phyloP scores from a whole-genome alignment of 2,888 invertebrate species.

The Orchesella flavescens region DNA sequence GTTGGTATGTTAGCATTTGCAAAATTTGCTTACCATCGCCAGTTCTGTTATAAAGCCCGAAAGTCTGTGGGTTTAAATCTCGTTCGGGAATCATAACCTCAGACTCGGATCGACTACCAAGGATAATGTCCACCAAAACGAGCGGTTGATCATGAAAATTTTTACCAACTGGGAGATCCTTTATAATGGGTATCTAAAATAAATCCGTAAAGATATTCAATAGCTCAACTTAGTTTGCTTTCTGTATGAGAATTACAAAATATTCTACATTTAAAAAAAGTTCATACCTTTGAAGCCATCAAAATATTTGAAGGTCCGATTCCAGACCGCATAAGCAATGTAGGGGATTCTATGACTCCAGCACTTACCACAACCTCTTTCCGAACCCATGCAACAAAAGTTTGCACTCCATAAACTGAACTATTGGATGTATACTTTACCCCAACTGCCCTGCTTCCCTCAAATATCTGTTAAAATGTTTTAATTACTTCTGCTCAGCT shows the following conservation, averaged over 20 bases:
- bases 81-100: not conserved
- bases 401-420: too few species aligned
- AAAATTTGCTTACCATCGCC: not conserved
- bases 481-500: too few species aligned
- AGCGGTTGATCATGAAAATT: constrained; percentile 54
- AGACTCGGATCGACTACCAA: constrained; percentile 24
- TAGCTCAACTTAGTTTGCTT: too few species aligned
- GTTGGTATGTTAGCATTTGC: too few species aligned
- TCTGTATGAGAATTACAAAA: too few species aligned
- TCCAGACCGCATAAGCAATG: constrained; percentile 51
- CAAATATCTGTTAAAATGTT: constrained; percentile 4
- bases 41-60: not conserved
- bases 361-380: constrained; percentile 50
- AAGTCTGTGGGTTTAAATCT: constrained; percentile 4
- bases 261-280: too few species aligned
- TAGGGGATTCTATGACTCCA: constrained; percentile 12
- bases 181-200: constrained; percentile 13
- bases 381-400: not conserved
- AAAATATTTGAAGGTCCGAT: constrained; percentile 45
- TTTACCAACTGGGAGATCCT: constrained; percentile 60
- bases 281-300: constrained; percentile 1
- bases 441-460: constrained; percentile 16
- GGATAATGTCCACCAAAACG: constrained; percentile 17
- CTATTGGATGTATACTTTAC: constrained; percentile 38
- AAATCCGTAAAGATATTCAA: too few species aligned